phyloP scores from a whole-genome alignment of 2,888 invertebrate genomes.

The Ecliptopera silaceata region DNA sequence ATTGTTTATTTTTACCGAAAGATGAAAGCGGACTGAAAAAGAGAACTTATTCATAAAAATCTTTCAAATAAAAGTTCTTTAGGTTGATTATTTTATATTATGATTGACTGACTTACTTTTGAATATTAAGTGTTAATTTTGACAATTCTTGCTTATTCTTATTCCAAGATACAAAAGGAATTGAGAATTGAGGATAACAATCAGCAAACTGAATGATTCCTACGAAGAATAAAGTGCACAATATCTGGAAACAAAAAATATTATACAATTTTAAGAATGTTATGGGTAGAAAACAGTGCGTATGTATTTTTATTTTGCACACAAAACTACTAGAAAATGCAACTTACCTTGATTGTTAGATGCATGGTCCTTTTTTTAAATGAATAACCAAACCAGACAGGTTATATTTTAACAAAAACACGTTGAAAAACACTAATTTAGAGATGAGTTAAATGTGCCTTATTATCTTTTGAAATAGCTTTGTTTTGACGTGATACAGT shows the following conservation, averaged over 20 bases:
- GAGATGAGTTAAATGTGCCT: neutral
- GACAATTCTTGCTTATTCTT: constrained; percentile 11
- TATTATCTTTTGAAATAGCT: neutral
- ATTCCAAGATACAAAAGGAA: constrained; percentile 15
- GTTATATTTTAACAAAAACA: neutral
- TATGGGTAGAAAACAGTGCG: too few relatives aligned
- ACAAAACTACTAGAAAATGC: neutral
- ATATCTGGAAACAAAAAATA: constrained; percentile 13
- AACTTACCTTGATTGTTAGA: constrained; percentile 15
- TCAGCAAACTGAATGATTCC: constrained; percentile 1
- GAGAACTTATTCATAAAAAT: too few relatives aligned
- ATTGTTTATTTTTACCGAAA: constrained; percentile 8
- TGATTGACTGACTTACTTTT: constrained; percentile 25
- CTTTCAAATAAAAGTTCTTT: too few relatives aligned
- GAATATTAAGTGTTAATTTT: constrained; percentile 5
- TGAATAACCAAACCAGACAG: neutral
- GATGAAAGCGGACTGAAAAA: constrained; percentile 13
- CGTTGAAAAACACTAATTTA: neutral
- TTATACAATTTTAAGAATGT: neutral
- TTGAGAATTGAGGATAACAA: constrained; percentile 19
- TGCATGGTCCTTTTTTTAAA: constrained; percentile 11
- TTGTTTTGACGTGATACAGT: constrained; percentile 22
- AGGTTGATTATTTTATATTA: too few relatives aligned
- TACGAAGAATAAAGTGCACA: neutral
- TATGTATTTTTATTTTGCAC: neutral